Percentiles rank a stretch among this genome's conserved stretches.
phyloP scores from a whole-genome alignment of 2,113 vertebrate genomes.

The Mus spicilegus region DNA sequence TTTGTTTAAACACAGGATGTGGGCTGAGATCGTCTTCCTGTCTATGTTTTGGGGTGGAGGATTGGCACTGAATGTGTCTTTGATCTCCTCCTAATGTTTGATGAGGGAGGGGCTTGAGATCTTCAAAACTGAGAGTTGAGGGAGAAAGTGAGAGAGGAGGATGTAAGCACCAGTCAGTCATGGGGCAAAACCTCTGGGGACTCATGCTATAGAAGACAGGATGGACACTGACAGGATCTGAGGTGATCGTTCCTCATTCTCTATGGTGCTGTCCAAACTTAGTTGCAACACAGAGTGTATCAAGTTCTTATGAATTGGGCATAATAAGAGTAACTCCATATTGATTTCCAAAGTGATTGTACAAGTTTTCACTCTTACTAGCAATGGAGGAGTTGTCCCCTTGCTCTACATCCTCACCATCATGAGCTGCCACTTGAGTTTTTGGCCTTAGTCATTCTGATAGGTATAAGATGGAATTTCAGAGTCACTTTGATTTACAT shows the following conservation, averaged over 20 bases:
- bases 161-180: neutral
- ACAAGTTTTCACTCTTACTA: neutral
- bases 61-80: neutral
- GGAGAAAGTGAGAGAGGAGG: neutral
- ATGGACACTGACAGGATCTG: neutral
- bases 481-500: neutral
- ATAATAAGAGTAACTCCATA: neutral
- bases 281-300: neutral
- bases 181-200: neutral
- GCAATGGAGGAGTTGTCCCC: neutral
- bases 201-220: neutral
- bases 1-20: conserved; percentile 77
- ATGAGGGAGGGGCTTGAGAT: neutral
- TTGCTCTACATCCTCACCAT: neutral
- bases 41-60: conserved; percentile 28
- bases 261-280: neutral
- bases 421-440: neutral
- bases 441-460: neutral
- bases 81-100: conserved; percentile 8
- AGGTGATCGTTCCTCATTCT: neutral
- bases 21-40: conserved; percentile 53
- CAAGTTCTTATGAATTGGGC: neutral
- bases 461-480: neutral
- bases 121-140: conserved; percentile 32
- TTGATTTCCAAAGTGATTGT: neutral